Evolutionary conservation across 2,113 vertebrate genomes (phyloP), one percentile per base, ranked within the genome.

Genomic region (Nothobranchius kuhntae): DNA sequence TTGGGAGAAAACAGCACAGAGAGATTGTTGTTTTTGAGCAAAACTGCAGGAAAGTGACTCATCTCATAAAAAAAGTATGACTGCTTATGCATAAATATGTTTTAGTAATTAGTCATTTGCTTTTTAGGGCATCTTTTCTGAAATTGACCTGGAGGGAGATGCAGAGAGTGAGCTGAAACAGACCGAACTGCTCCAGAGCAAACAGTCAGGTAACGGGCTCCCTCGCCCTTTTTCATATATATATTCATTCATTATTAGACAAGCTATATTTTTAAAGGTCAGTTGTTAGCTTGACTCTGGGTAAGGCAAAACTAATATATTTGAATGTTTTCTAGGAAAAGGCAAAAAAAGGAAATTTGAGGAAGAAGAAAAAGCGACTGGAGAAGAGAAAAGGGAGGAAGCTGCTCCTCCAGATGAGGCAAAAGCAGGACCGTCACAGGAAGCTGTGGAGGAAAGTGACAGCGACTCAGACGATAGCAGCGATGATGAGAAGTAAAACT

Each of bases 111-210:
- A 13, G 21, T 30, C 11, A n/a, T 9, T 2, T 12, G 7, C 4
- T 4, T 50, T 60, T 8, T 61, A 99, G 98, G 95, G 92, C 0
- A 93, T 95, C 55, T 99, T 99, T 21, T 91, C 94, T 0, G 95
- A 95, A 68, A 90, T 99, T 0, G 89, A 95, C 65, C 92, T 96
- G 0, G 94, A 96, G 0, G 93, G 88, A 0, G 95, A 99, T 0
- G 92, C 88, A 0, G 95, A 96, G n/a, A 83, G 91, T 10, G 97
- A 99, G 86, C 93, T 98, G 53, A 77, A 65, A 14, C 98, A 99
- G 85, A 91, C 95, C 0, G 93, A 96, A 82, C 75, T 88, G 62
- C 87, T 96, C 52, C 89, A 92, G 10, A 89, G 2, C 67, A 86
- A 79, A 70, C 44, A 59, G 51, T 26, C 48, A 65, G 84, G 92